These are phyloP conservation scores for Fistularia tabacaria DNA, from an alignment of 2,797 vertebrate genomes.

Conservation along the genomic window DNA sequence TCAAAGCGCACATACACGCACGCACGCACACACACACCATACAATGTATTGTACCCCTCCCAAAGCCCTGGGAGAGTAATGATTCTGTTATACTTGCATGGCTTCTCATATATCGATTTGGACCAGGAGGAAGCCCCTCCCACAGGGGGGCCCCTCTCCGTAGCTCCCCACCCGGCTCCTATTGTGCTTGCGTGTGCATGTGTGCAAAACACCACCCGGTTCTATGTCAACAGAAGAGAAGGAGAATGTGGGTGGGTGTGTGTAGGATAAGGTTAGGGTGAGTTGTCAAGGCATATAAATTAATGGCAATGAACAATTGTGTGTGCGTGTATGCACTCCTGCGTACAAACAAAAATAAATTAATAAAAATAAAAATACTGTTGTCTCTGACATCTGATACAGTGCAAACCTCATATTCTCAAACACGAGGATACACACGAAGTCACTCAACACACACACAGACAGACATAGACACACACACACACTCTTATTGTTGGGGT, in stretches of 20 bases:
- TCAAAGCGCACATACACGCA: slow-evolving; percentile 20
- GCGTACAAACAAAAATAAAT: not conserved
- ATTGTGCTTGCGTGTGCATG: slow-evolving; percentile 62
- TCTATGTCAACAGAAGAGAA: slow-evolving; percentile 51
- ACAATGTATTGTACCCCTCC: slow-evolving; percentile 40
- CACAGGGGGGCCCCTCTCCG: slow-evolving; percentile 54
- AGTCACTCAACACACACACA: slow-evolving; percentile 7
- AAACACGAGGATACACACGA: not conserved
- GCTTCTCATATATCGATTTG: slow-evolving; percentile 78
- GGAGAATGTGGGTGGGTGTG: not conserved
- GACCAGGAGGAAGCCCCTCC: slow-evolving; percentile 60
- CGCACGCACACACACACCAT: slow-evolving; percentile 34
- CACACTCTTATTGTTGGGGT: slow-evolving; percentile 70
- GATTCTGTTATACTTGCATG: slow-evolving; percentile 77
- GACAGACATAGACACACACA: too few species aligned
- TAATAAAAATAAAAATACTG: not conserved
- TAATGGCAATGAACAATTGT: slow-evolving; percentile 24
- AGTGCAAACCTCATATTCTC: slow-evolving; percentile 1
- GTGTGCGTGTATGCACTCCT: slow-evolving; percentile 7
- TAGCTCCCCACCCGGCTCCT: slow-evolving; percentile 42
- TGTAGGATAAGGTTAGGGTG: not conserved
- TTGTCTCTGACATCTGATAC: too few species aligned
- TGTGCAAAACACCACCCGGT: slow-evolving; percentile 73
- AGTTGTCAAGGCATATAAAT: too few species aligned
- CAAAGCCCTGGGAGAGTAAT: slow-evolving; percentile 66